Base-by-base conservation (phyloP, 1,140 invertebrate genomes). In the Frieseomelitta varia region DNA sequence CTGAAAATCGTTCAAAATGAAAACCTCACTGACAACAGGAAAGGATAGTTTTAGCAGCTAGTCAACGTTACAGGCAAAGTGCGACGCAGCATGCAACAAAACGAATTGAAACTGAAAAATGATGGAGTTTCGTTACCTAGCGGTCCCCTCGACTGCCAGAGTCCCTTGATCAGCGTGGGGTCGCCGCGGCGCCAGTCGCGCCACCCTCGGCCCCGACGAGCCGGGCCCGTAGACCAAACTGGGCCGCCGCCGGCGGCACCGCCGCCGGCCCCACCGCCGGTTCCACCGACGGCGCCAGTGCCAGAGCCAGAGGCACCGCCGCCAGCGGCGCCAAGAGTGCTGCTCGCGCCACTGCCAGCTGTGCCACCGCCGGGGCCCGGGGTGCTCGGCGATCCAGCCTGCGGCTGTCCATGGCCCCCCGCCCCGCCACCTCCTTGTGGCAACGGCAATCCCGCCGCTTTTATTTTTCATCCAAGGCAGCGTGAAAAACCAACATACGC, bases 181-280 rank as follows among this genome's bases (percentile, higher is more conserved):
- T 97, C 96, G 61, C 96, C 96, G 67, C 96, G 95, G 82, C 96
- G 93, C 96, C 96, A 97, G 92, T 96, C 96, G 85, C 96, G 95
- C 94, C 96, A 96, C 19, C 96, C 96, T 76, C 95, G 93, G 88
- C 95, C 95, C 93, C 95, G 85, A 61, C 91, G 86, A 67, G 85
- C 55, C 12, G 87, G 87, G 8, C 83, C 86, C 12, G 51, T 10
- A 51, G 83, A 74, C 72, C 76, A 85, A 51, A 81, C 68, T 24
- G 79, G 56, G 15, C 85, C 85, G 80, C 88, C 84, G 34, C 74
- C 85, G 15, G 90, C 81, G 67, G 86, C 84, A 86, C 90, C 87
- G 69, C 91, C 88, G 58, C 85, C 88, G 73, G 85, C 91, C 15
- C 88, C 88, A 80, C 85, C 85, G 2, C 89, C 90, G 73, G 81